Percentiles rank a stretch among this genome's conserved stretches.
Conservation (phyloP, 1,140 invertebrate genomes). For the Drosophila orena region DNA sequence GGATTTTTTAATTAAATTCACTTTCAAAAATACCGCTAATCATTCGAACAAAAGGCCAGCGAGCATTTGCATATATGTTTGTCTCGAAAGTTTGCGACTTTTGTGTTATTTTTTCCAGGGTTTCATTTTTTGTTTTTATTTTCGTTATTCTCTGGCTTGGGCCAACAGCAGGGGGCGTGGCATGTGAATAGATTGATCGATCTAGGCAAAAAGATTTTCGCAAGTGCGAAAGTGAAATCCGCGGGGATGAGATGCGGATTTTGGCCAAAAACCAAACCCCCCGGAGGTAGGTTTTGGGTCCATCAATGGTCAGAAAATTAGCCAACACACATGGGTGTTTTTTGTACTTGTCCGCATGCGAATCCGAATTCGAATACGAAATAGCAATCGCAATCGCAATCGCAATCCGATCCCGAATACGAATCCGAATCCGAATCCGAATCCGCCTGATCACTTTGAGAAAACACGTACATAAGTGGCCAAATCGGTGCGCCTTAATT, state of each 20-base stretch:
- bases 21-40: constrained; percentile 82
- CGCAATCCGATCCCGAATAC: no score
- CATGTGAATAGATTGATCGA: constrained; percentile 44
- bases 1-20: constrained; percentile 77
- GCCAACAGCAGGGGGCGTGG: constrained; percentile 32
- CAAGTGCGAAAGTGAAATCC: constrained; percentile 43
- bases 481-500: constrained; percentile 63
- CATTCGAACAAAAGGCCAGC: constrained; percentile 61
- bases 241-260: constrained; percentile 48
- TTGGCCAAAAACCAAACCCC: constrained; percentile 19
- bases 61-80: constrained; percentile 62
- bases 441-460: constrained; percentile 11
- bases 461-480: constrained; percentile 34
- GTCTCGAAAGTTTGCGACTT: constrained; percentile 42
- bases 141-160: constrained; percentile 2
- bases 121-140: not conserved
- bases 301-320: constrained; percentile 71
- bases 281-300: constrained; percentile 21
- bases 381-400: not conserved
- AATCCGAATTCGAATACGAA: no score
- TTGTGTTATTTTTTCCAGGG: not conserved
- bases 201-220: constrained; percentile 51
- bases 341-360: constrained; percentile 23
- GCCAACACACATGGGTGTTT: constrained; percentile 35
- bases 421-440: constrained; percentile 16